phyloP scores from a whole-genome alignment of 2,888 invertebrate species.

The Nemotelus nigrinus region DNA sequence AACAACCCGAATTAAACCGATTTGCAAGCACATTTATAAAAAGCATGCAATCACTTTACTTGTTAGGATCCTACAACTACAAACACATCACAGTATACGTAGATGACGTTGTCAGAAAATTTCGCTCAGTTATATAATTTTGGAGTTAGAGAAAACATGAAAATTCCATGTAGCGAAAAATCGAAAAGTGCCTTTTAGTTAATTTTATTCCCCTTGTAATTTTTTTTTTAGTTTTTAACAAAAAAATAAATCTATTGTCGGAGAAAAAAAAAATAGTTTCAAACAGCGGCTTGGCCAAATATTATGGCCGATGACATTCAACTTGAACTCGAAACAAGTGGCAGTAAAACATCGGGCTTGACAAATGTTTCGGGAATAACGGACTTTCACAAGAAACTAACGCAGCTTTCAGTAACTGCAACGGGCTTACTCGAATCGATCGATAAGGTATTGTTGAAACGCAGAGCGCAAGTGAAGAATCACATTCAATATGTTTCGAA shows the following conservation, averaged over 20 bases:
- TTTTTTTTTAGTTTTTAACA: slow-evolving; percentile 5
- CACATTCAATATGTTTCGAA: too few species aligned
- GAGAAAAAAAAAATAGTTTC: background rate
- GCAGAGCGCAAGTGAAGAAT: background rate
- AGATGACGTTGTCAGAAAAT: background rate
- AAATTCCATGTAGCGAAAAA: slow-evolving; percentile 1
- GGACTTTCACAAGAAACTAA: slow-evolving; percentile 1
- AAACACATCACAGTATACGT: background rate
- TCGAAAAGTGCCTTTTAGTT: slow-evolving; percentile 25
- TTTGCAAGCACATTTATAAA: too few species aligned
- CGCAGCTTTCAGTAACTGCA: slow-evolving; percentile 5
- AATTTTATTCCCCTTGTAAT: background rate
- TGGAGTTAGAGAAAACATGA: background rate
- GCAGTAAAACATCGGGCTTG: background rate
- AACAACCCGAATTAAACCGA: too few species aligned
- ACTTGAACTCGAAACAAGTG: background rate
- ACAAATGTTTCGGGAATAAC: slow-evolving; percentile 5
- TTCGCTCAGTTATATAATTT: background rate
- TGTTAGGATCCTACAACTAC: too few species aligned
- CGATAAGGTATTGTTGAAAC: slow-evolving; percentile 15
- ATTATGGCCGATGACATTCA: background rate
- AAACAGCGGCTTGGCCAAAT: background rate
- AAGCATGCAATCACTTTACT: too few species aligned
- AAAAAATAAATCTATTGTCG: background rate
- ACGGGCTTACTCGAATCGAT: slow-evolving; percentile 13